These are phyloP conservation scores for Troilus luridus DNA, from an alignment of 2,888 invertebrate genomes.

Conservation along the genomic window DNA sequence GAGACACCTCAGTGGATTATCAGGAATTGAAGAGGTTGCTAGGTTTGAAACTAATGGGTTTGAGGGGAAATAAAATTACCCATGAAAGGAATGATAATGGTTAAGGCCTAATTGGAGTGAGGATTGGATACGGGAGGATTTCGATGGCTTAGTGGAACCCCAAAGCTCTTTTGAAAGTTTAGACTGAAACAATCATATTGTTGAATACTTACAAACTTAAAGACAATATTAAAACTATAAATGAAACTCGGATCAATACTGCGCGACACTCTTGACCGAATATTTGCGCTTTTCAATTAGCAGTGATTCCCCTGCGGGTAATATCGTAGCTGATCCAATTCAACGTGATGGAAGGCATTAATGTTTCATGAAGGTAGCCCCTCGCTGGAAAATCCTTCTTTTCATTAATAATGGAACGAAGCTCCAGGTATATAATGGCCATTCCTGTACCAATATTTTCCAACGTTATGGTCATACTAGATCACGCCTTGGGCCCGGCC, in stretches of 20 bases:
- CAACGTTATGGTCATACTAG: background rate
- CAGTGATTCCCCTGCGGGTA: background rate
- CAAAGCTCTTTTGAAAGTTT: too few relatives aligned
- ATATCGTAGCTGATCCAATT: background rate
- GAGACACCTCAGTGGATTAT: too few relatives aligned
- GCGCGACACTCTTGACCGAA: background rate
- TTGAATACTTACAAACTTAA: too few relatives aligned
- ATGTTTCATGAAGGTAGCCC: background rate
- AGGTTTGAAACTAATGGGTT: too few relatives aligned
- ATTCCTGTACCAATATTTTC: background rate
- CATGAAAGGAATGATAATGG: too few relatives aligned
- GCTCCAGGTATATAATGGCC: conserved; percentile 4
- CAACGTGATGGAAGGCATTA: background rate
- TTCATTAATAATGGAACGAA: conserved; percentile 44
- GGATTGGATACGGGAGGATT: too few relatives aligned
- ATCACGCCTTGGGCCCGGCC: background rate
- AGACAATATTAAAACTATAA: background rate
- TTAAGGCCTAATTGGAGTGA: too few relatives aligned
- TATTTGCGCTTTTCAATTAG: background rate
- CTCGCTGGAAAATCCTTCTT: background rate
- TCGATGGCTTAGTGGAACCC: too few relatives aligned
- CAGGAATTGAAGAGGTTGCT: too few relatives aligned
- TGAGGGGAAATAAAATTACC: too few relatives aligned
- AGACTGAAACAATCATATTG: too few relatives aligned
- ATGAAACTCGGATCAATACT: too few relatives aligned